Conservation (phyloP, 2,113 vertebrate species). For the Chrysochloris asiatica region DNA sequence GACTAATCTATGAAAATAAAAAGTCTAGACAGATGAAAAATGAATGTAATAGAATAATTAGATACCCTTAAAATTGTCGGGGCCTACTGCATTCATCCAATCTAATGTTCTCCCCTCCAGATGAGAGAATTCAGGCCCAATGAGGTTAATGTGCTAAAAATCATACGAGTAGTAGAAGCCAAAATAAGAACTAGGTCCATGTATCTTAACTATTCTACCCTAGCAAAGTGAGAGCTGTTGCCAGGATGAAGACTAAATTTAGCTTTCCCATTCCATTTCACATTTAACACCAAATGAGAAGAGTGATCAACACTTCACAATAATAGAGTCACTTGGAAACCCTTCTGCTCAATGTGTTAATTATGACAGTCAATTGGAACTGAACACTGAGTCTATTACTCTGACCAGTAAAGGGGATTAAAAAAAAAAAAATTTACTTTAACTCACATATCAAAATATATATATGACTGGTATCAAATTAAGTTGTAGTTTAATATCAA, state of each 20-base stretch:
- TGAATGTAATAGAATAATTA: background rate
- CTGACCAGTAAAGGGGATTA: background rate
- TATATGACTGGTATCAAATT: background rate
- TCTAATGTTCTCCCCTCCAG: background rate
- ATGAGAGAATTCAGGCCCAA: background rate
- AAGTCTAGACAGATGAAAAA: background rate
- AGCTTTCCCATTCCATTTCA: background rate
- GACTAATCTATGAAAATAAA: background rate
- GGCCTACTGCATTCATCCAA: background rate
- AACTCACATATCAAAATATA: conserved; percentile 36
- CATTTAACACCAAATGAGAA: background rate
- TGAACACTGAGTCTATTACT: background rate
- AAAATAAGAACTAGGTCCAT: background rate
- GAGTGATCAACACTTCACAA: background rate
- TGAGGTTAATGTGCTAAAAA: no score
- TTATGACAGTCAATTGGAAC: background rate
- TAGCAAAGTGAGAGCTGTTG: background rate
- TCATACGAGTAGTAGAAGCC: background rate
- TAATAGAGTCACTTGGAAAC: background rate
- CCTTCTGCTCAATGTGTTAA: conserved; percentile 7
- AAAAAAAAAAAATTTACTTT: background rate
- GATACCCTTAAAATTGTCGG: background rate
- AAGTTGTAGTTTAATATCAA: conserved; percentile 15
- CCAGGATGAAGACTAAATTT: background rate
- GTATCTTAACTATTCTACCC: background rate